Evolutionary conservation across 2,797 vertebrate genomes (phyloP), one percentile per base, ranked within the genome.

Genomic region (Lagorchestes hirsutus): DNA sequence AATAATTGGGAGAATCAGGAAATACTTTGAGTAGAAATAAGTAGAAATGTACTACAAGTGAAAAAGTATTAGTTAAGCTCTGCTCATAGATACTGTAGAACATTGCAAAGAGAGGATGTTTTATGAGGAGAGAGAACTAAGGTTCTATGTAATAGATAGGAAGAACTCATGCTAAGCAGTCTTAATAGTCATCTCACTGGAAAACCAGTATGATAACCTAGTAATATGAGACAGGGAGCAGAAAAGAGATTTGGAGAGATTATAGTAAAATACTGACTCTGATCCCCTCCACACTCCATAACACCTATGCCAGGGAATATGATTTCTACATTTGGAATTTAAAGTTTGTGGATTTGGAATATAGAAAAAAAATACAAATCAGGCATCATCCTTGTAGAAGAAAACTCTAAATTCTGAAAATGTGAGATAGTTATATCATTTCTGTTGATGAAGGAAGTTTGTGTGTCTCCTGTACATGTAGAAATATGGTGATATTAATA

Each of bases 231-330:
- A 34, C 1, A n/a, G n/a, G n/a, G 67, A 1, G 6, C 87, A 46
- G 9, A 11, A 94, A 92, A 94, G 27, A 46, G 5, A 74, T 74
- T 91, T 92, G n/a, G 27, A 82, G 87, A 8, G 56, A 74, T 97
- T 93, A 95, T 4, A 95, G 95, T 92, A 92, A 93, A 96, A 91
- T 52, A 57, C 40, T 92, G 11, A 94, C 54, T 22, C 90, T 92
- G 54, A 50, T 95, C 82, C 59, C 94, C 34, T 18, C 6, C 40
- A 40, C 18, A 82, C 2, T 8, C n/a, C 22, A 24, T 4, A 46
- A 24, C 16, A 3, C 93, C 95, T 87, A 93, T 95, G 13, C 13
- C 91, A 87, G 62, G 74, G 55, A 93, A 93, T 62, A 87, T n/a
- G 6, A 46, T 46, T 46, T 46, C 67, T 9, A 40, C 67, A 14